Base-by-base conservation (phyloP, 2,113 vertebrate genomes). In the Rhea pennata region DNA sequence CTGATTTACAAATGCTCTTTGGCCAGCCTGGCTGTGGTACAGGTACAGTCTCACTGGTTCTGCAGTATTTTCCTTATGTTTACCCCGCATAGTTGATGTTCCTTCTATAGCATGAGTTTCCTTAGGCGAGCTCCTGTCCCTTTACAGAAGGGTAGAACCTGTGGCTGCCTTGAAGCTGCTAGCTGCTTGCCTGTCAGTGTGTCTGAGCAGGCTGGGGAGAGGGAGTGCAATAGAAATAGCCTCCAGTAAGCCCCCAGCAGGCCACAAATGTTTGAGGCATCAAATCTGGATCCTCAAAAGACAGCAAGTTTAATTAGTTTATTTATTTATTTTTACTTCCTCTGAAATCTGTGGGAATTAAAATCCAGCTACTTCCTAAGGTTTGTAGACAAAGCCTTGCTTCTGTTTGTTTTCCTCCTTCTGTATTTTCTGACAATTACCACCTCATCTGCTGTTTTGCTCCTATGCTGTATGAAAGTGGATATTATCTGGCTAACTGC, bases 401-500 rank as follows among this genome's bases (percentile, higher is more conserved):
- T 8, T 8, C 12, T 23, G 3, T 14, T 7, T 9, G 6, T 3
- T 42, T 66, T 33, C 23, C 39, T 5, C 29, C 15, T 6, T 4
- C 7, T 1, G 0, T 87, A 44, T 91, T 26, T 84, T 89, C n/a
- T 65, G 29, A 42, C 5, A 86, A 33, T 75, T 75, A 21, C 24
- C 5, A 26, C 13, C 31, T 93, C 5, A 21, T 48, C 75, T 66
- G 11, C 8, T 76, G 33, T 84, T 90, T 44, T 83, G 7, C 69
- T 88, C 29, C 22, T 20, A 36, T 59, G 10, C 10, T 39, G 5
- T 7, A 7, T 54, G 13, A 48, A 76, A 87, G 24, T 7, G 7
- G 13, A 50, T 0, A 0, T 78, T 82, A 51, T 39, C 64, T 16
- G 87, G 42, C 31, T 33, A 54, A n/a, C 78, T 64, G 16, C 24